phyloP scores from a whole-genome alignment of 1,140 invertebrate species.

The Pollicipes pollicipes region DNA sequence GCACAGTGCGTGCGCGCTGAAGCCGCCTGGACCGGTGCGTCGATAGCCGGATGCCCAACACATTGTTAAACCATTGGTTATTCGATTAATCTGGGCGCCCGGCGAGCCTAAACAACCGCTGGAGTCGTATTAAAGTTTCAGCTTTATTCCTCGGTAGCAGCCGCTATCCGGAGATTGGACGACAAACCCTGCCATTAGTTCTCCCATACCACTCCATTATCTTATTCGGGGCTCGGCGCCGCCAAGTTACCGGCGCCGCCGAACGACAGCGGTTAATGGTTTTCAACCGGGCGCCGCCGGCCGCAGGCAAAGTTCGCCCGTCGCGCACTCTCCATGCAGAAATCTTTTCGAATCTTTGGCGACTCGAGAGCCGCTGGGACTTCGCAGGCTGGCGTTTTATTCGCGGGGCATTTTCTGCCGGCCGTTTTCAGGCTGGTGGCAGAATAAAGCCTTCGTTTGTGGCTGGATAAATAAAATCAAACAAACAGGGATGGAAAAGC shows the following conservation, averaged over 20 bases:
- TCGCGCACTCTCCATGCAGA: neutral
- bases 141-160: no score
- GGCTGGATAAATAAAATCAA: conserved; percentile 2
- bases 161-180: neutral
- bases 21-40: neutral
- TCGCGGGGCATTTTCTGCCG: neutral
- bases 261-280: neutral
- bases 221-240: neutral
- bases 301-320: neutral
- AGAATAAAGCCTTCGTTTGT: conserved; percentile 2
- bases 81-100: neutral
- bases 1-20: neutral
- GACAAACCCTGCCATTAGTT: neutral
- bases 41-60: neutral
- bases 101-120: neutral
- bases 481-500: neutral
- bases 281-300: neutral
- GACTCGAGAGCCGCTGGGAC: neutral
- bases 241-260: no score
- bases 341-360: neutral
- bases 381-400: neutral
- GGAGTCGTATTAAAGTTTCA: neutral
- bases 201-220: neutral
- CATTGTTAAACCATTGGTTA: neutral
- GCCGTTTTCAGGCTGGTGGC: neutral